These are phyloP conservation scores for Rhinichthys klamathensis DNA, from an alignment of 2,113 vertebrate species.

Conservation along the genomic window DNA sequence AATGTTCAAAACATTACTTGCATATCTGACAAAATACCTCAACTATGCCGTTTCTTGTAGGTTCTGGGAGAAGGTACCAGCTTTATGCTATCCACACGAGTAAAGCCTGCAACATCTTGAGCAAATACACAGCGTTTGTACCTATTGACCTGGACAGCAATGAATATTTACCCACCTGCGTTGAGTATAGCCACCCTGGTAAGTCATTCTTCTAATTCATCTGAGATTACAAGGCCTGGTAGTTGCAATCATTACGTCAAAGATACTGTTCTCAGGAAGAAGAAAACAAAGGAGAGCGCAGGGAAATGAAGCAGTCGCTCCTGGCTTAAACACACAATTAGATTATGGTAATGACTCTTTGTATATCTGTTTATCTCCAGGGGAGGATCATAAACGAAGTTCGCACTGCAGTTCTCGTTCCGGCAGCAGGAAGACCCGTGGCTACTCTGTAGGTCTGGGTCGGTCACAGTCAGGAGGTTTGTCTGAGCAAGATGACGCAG, in stretches of 20 bases:
- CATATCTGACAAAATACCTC: background rate
- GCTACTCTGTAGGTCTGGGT: conserved; percentile 73
- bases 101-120: conserved; percentile 91
- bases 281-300: background rate
- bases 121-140: conserved; percentile 90
- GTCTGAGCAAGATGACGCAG: conserved; percentile 73
- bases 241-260: background rate
- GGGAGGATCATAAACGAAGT: conserved; percentile 70
- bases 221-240: background rate
- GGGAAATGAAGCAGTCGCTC: background rate
- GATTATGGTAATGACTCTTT: conserved; percentile 8
- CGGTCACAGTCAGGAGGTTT: conserved; percentile 75
- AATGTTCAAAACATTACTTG: background rate
- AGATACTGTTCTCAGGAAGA: background rate
- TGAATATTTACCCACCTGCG: conserved; percentile 80
- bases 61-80: conserved; percentile 85
- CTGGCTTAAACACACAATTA: background rate
- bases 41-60: conserved; percentile 67
- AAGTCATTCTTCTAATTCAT: conserved; percentile 51
- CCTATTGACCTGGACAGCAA: conserved; percentile 88
- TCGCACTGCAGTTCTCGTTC: conserved; percentile 75
- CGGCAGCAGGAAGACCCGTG: conserved; percentile 73
- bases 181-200: conserved; percentile 84
- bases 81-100: conserved; percentile 88
- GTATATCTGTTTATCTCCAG: conserved; percentile 62